Conservation (phyloP, 2,797 vertebrate genomes). For the Smutsia gigantea region DNA sequence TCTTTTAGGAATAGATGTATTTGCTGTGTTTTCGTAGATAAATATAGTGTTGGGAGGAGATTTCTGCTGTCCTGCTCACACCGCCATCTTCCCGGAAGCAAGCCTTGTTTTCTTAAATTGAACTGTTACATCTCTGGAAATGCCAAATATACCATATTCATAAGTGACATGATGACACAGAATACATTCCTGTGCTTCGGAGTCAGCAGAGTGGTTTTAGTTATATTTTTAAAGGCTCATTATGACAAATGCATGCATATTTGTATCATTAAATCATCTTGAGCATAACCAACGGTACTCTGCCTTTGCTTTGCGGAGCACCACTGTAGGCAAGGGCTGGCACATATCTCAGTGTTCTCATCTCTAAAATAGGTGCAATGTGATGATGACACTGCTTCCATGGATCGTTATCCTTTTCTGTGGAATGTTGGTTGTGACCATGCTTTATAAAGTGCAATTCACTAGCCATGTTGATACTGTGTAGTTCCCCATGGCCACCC, state of each 20-base stretch:
- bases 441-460: background rate
- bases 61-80: too few relatives aligned
- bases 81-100: too few relatives aligned
- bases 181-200: background rate
- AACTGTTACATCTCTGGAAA: background rate
- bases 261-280: background rate
- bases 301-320: background rate
- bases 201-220: background rate
- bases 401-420: background rate
- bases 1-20: too few relatives aligned
- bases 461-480: too few relatives aligned
- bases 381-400: background rate
- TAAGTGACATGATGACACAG: background rate
- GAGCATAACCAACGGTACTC: background rate
- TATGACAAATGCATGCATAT: background rate
- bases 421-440: background rate
- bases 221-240: conserved; percentile 1
- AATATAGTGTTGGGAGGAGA: too few relatives aligned
- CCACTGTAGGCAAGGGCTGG: background rate
- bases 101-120: background rate
- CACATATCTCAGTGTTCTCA: background rate
- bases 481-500: too few relatives aligned
- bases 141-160: background rate
- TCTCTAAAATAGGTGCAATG: background rate
- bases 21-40: too few relatives aligned